Base-by-base conservation (phyloP, 2,113 vertebrate genomes). In the Martes martes region DNA sequence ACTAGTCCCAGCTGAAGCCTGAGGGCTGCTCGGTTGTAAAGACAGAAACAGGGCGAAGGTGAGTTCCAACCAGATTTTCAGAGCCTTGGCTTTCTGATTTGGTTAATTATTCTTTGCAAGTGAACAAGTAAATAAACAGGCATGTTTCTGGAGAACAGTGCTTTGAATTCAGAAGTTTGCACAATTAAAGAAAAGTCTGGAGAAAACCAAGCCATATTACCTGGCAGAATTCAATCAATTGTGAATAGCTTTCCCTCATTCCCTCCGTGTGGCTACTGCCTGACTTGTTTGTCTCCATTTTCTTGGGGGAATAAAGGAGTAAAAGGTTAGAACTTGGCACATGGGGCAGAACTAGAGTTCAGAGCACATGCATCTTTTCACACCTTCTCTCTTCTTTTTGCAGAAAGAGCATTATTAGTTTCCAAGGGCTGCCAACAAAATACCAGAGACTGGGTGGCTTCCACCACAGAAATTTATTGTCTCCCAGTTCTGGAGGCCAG, bases 61-160 rank as follows among this genome's bases (percentile, higher is more conserved):
- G 8, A 7, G 28, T 89, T 89, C 39, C 63, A 85, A 36, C 47
- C 28, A 93, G 86, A 47, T 95, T 91, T 61, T 39, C 65, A 93
- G 81, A 94, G 31, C 65, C 19, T 88, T 95, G 79, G 45, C 78
- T 94, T 91, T 97, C 93, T 91, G 92, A 85, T 33, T 93, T 85
- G n/a, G 16, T 92, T 50, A 89, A 71, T 87, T 93, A 61, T 74
- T 39, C 24, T 6, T 42, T 42, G 31, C 55, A 86, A 69, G 36
- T 59, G 73, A 95, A 91, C 36, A 63, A 90, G n/a, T 47, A 83
- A 85, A 26, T 39, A 89, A 89, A 24, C 71, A 55, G 24, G 28
- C 18, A 91, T 78, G 85, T 6, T 7, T 74, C 89, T 42, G 69
- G 71, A 86, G 86, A 89, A n/a, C 2, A 80, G 42, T 45, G n/a